Base-by-base conservation (phyloP, 2,113 vertebrate species). In the Stictonetta naevosa region DNA sequence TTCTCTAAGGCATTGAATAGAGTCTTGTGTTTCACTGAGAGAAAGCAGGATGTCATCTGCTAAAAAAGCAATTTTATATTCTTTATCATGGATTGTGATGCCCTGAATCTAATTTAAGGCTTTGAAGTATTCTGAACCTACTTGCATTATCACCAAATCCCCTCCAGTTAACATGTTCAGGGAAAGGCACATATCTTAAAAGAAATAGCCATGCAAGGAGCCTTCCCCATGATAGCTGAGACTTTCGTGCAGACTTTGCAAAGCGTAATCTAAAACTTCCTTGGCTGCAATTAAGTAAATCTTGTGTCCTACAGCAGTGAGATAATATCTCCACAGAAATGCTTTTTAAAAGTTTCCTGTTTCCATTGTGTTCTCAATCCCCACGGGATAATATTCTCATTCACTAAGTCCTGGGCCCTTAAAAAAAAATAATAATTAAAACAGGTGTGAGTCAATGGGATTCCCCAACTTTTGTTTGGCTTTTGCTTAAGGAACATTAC, bases 241-340 rank as follows among this genome's bases (percentile, higher is more conserved):
- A 86, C 92, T 7, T 92, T 86, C 63, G 8, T 87, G 93, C 77
- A 90, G 95, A 80, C 94, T 87, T 76, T 94, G 78, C 62, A 56
- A 42, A 90, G 94, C 3, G 91, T 97, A 97, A 97, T 96, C 95
- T 93, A 93, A 95, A 95, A 92, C 80, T 84, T 98, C 94, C 92
- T 94, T 74, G 86, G 92, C 92, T 94, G 92, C 95, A 95, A 93
- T 96, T 95, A 97, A 95, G 93, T 86, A 93, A 94, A 96, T 95
- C 40, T 97, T 80, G 62, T 92, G 87, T 94, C 95, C 93, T 91
- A 87, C 80, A 95, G 97, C 93, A 90, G 68, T 90, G 93, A 96
- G 94, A 98, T 96, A 93, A 66, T 94, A 97, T 96, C 96, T 94
- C 66, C 59, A 67, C 71, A 97, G 94, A 97, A 98, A 97, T 93